phyloP scores from a whole-genome alignment of 2,888 invertebrate genomes.

The Eretmocerus hayati region DNA sequence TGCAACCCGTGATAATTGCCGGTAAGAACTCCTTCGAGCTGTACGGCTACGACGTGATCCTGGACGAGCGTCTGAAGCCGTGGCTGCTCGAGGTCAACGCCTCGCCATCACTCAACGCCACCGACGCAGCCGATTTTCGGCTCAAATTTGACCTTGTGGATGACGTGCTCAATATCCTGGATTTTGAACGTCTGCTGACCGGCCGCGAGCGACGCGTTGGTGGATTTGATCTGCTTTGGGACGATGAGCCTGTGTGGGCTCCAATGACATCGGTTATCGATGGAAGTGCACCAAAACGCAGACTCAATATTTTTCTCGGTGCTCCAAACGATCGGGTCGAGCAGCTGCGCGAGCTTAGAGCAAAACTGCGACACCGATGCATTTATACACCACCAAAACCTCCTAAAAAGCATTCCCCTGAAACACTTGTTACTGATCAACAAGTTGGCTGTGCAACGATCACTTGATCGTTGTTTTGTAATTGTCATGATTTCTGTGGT shows the following conservation, averaged over 20 bases:
- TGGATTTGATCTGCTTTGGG: constrained; percentile 56
- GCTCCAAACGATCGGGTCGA: constrained; percentile 35
- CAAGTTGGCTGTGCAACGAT: no score
- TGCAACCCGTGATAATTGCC: constrained; percentile 51
- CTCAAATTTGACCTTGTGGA: constrained; percentile 54
- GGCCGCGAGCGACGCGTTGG: constrained; percentile 54
- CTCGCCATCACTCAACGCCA: constrained; percentile 55
- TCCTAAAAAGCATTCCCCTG: no score
- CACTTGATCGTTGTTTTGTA: no score
- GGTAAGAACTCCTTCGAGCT: constrained; percentile 57
- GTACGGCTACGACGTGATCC: constrained; percentile 57
- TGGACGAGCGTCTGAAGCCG: constrained; percentile 53
- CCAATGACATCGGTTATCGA: no score
- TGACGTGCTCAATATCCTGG: constrained; percentile 54
- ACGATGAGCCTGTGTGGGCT: constrained; percentile 49
- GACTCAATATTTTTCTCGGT: constrained; percentile 38
- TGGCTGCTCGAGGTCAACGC: constrained; percentile 59
- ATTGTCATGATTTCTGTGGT: no score
- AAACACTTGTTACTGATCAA: no score
- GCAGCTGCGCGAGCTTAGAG: constrained; percentile 28
- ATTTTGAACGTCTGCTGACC: constrained; percentile 52
- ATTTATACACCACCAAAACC: no score
- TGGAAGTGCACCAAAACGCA: constrained; percentile 28
- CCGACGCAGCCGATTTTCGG: constrained; percentile 54
- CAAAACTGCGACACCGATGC: no score